These are phyloP conservation scores for Acanthurus leucopareius DNA, from an alignment of 2,797 vertebrate species.

Conservation along the genomic window DNA sequence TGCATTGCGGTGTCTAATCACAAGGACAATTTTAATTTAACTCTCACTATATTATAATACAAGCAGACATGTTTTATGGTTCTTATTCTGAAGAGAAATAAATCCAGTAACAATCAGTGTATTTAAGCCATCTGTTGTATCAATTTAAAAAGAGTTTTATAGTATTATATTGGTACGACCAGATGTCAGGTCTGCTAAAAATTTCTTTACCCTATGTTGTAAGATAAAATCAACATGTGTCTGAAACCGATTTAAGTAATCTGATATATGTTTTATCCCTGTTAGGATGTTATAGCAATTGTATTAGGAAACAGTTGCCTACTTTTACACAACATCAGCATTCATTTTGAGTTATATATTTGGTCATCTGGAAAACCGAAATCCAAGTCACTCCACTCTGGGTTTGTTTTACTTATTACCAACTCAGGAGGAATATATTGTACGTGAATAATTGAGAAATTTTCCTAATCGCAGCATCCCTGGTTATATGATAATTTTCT, in stretches of 20 bases:
- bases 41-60: slow-evolving; percentile 14
- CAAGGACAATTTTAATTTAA: slow-evolving; percentile 41
- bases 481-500: not conserved
- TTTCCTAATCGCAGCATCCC: too few species aligned
- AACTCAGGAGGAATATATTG: not conserved
- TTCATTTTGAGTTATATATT: too few species aligned
- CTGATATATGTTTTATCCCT: not conserved
- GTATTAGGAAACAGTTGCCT: not conserved
- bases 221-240: slow-evolving; percentile 4
- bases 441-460: too few species aligned
- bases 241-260: slow-evolving; percentile 1
- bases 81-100: slow-evolving; percentile 30
- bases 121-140: slow-evolving; percentile 42
- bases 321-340: too few species aligned
- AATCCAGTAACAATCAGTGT: slow-evolving; percentile 5
- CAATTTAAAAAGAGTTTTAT: not conserved
- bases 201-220: slow-evolving; percentile 8
- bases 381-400: not conserved
- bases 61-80: slow-evolving; percentile 24
- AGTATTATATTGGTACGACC: slow-evolving; percentile 9
- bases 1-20: slow-evolving; percentile 36
- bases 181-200: slow-evolving; percentile 2
- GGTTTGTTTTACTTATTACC: not conserved
- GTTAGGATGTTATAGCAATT: not conserved
- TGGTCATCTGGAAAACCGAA: not conserved